phyloP scores from a whole-genome alignment of 2,888 invertebrate species.

The Latrodectus elegans region DNA sequence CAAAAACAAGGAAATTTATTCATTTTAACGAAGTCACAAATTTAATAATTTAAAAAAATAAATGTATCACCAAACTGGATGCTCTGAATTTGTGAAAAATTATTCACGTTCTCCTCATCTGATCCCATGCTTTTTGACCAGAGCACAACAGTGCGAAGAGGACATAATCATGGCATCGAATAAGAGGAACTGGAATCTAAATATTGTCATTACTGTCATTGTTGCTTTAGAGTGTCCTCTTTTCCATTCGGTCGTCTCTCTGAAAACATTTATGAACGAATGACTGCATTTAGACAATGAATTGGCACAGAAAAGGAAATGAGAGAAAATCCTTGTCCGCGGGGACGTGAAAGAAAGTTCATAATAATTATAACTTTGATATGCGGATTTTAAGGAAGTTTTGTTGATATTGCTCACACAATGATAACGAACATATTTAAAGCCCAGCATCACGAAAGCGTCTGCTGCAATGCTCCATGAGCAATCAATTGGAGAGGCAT shows the following conservation, averaged over 20 bases:
- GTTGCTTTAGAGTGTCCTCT: slow-evolving; percentile 10
- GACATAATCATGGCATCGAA: not conserved
- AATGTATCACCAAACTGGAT: not conserved
- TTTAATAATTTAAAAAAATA: not conserved
- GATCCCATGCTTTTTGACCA: no score
- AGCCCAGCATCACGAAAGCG: no score
- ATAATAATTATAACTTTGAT: slow-evolving; percentile 45
- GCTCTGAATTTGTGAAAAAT: no score
- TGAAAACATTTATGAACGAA: slow-evolving; percentile 26
- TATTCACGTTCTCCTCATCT: no score
- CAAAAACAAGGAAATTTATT: not conserved
- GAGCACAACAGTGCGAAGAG: not conserved
- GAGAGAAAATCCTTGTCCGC: not conserved
- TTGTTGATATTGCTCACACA: no score
- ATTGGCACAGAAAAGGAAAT: slow-evolving; percentile 22
- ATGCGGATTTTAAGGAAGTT: slow-evolving; percentile 8
- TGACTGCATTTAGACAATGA: slow-evolving; percentile 41
- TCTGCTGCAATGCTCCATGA: no score
- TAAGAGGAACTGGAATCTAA: not conserved
- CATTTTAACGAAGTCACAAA: not conserved
- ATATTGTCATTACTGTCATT: slow-evolving; percentile 6
- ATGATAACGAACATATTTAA: no score
- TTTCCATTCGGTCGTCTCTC: not conserved
- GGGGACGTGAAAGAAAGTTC: not conserved
- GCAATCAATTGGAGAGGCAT: no score